A percentile compares a stretch with the other conserved stretches of the same genome.
Evolutionary conservation across 1,140 invertebrate species (phyloP).

Genomic region (Bombus confusus): DNA sequence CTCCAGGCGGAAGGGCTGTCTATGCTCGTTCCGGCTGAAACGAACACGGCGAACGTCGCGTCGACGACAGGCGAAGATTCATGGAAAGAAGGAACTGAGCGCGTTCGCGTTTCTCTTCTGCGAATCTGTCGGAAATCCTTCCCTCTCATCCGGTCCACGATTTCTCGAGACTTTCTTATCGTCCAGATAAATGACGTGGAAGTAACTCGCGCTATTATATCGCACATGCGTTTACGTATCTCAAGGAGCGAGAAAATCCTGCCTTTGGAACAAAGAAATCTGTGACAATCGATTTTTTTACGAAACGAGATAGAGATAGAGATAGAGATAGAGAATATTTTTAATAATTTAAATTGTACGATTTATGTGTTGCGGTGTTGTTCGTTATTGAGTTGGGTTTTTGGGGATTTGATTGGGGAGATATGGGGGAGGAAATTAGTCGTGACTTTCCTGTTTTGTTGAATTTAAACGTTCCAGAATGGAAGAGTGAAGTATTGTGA

Average conservation of each 20-base stretch:
- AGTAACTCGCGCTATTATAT: constrained; percentile 24
- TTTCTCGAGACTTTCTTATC: constrained; percentile 15
- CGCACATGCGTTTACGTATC: not conserved
- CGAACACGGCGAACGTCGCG: constrained; percentile 14
- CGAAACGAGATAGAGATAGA: not conserved
- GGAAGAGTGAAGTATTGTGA: too few species aligned
- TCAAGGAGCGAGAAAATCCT: not conserved
- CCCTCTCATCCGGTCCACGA: not conserved
- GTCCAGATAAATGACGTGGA: constrained; percentile 33
- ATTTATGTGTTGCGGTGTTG: not conserved
- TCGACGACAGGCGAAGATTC: constrained; percentile 24
- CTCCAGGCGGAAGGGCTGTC: not conserved
- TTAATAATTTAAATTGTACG: not conserved
- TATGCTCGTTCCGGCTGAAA: constrained; percentile 2
- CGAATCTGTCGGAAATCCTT: constrained; percentile 41
- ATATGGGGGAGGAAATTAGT: too few species aligned
- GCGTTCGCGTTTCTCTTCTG: not conserved
- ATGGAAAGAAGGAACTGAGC: not conserved
- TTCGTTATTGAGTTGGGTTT: not conserved
- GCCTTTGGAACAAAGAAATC: not conserved
- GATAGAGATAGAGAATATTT: not conserved
- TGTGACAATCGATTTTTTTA: too few species aligned
- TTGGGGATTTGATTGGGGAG: too few species aligned
- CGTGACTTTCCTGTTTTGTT: too few species aligned
- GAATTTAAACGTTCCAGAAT: too few species aligned